phyloP scores from a whole-genome alignment of 2,797 vertebrate genomes.

The Gymnocypris eckloni region DNA sequence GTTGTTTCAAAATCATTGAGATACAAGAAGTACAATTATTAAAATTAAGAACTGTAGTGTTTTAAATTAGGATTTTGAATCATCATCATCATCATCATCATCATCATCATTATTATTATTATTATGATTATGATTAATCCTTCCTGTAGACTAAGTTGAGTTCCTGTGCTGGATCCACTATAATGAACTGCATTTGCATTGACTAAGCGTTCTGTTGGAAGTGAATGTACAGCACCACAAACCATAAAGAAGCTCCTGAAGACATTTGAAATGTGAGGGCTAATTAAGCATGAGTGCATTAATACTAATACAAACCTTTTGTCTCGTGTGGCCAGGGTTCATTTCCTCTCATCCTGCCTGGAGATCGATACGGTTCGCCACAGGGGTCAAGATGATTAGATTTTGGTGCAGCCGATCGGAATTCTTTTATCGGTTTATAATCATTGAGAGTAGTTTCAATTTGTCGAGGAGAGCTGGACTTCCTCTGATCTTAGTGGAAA shows the following conservation, averaged over 20 bases:
- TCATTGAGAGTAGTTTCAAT: constrained; percentile 64
- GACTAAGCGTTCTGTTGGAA: background rate
- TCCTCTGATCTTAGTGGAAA: constrained; percentile 65
- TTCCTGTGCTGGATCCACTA: background rate
- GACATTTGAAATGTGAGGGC: constrained; percentile 41
- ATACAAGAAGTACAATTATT: background rate
- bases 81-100: too few relatives aligned
- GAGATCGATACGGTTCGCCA: constrained; percentile 69
- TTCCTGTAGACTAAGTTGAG: too few relatives aligned
- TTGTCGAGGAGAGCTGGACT: constrained; percentile 55
- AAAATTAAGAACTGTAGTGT: too few relatives aligned
- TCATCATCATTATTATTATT: too few relatives aligned
- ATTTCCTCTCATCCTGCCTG: constrained; percentile 59
- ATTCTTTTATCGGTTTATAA: constrained; percentile 65
- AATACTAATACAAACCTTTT: constrained; percentile 56
- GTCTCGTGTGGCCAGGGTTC: constrained; percentile 59
- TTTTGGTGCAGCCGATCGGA: constrained; percentile 69
- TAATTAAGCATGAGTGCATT: constrained; percentile 57
- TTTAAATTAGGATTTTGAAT: too few relatives aligned
- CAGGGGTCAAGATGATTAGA: constrained; percentile 70
- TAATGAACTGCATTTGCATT: background rate
- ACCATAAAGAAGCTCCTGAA: constrained; percentile 22
- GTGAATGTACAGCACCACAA: background rate
- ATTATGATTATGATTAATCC: too few relatives aligned
- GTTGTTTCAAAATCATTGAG: background rate